Evolutionary conservation across 2,888 invertebrate genomes (phyloP), one percentile per base, ranked within the genome.

Genomic region (Disparrhopalites patrizii): DNA sequence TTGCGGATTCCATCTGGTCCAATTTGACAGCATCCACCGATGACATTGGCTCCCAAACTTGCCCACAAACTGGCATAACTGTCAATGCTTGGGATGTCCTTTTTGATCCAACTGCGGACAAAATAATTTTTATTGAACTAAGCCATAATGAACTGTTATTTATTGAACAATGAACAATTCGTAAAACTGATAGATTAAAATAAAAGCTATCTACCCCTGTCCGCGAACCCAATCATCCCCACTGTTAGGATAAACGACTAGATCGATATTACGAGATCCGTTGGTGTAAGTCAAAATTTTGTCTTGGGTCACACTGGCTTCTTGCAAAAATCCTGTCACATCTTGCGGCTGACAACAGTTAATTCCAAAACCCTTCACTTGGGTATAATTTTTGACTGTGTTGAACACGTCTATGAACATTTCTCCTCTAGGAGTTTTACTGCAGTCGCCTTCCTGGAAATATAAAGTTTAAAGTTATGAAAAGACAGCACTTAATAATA

Each of bases 211-310:
- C 30, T 68, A 70, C 71, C 79, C 79, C 52, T 72, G 64, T 7
- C 76, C 83, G 77, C 84, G 83, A 62, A 86, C 85, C 82, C 89
- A 92, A 77, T 83, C 85, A 80, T 91, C 91, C 60, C 95, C 95
- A 76, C 92, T 93, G 79, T 96, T 96, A 3, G 96, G 94, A 80
- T 96, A 96, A 28, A 90, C 91, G 65, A 96, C 86, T 63, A 94
- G 81, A 2, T 91, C 90, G 67, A 91, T 84, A 58, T 55, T 23
- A 27, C 38, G 23, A n/a, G n/a, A n/a, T 3, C 51, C 33, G 13
- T 65, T 50, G 1, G 15, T 28, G 25, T 43, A 27, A 10, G 33
- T 23, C 3, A 28, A 13, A 18, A 2, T 5, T 15, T 56, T 43
- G 15, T 70, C 43, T n/a, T 76, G 51, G 3, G 66, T 43, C 30